Evolutionary conservation across 2,113 vertebrate genomes (phyloP).

Genomic region (Spheniscus mendiculus): DNA sequence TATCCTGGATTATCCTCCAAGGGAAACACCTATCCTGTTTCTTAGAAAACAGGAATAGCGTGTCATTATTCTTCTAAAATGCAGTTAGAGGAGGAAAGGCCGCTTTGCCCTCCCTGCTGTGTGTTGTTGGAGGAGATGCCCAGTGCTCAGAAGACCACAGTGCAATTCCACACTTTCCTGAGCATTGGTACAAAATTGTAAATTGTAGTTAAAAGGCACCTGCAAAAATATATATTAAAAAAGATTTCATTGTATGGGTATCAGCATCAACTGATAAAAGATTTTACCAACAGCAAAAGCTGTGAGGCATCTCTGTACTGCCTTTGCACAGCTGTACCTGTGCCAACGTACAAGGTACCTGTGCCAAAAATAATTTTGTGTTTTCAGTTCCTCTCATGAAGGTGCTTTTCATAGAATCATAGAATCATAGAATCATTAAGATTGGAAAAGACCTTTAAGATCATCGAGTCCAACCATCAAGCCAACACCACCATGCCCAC

Average conservation of each 20-base stretch:
- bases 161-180: background rate
- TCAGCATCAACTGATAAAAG: background rate
- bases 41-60: background rate
- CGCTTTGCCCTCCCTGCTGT: background rate
- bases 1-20: background rate
- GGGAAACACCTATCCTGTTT: background rate
- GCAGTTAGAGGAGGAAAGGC: background rate
- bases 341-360: background rate
- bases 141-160: background rate
- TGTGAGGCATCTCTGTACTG: background rate
- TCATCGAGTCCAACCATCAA: too few relatives aligned
- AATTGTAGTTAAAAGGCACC: background rate
- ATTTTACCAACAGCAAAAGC: background rate
- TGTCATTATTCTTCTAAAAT: background rate
- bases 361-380: background rate
- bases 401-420: background rate
- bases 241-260: background rate
- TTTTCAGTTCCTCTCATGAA: background rate
- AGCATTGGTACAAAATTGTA: background rate
- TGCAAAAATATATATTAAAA: background rate
- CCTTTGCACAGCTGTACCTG: background rate
- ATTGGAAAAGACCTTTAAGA: too few relatives aligned
- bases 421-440: too few relatives aligned
- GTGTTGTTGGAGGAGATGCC: background rate
- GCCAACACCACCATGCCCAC: too few relatives aligned